Evolutionary conservation across 92 coral and sea anemone genomes (phyloP).

Genomic region (Palythoa grandiflora): DNA sequence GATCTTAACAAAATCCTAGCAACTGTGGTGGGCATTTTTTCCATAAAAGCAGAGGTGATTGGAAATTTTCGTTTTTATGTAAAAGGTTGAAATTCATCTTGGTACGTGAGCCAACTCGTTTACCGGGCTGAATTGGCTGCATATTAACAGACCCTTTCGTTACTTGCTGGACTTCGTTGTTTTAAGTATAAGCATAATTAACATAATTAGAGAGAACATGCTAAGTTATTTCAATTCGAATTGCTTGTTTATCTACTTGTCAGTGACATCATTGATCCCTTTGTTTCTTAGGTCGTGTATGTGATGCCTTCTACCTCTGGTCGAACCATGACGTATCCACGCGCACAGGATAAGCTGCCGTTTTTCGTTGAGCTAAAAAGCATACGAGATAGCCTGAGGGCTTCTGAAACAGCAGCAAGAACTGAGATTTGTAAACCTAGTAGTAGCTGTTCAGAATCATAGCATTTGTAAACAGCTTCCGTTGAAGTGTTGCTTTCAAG

Average conservation of each 20-base stretch:
- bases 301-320: slow-evolving; percentile 99
- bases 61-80: no score
- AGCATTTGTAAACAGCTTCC: background rate
- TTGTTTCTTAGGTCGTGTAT: slow-evolving; percentile 73
- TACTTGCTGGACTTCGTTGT: no score
- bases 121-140: no score
- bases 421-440: background rate
- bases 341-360: slow-evolving; percentile 89
- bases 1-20: no score
- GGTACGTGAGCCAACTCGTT: no score
- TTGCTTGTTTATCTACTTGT: background rate
- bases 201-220: no score
- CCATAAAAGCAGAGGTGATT: no score
- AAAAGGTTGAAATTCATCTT: no score
- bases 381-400: slow-evolving; percentile 67
- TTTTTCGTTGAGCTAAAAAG: slow-evolving; percentile 85
- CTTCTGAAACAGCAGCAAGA: background rate
- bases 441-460: background rate
- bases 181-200: no score
- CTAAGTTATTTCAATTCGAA: no score
- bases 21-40: no score
- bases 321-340: slow-evolving; percentile 92
- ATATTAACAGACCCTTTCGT: no score
- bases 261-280: background rate
- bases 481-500: background rate